phyloP scores from a whole-genome alignment of 2,797 vertebrate genomes.

The Sebastes matsubarae region DNA sequence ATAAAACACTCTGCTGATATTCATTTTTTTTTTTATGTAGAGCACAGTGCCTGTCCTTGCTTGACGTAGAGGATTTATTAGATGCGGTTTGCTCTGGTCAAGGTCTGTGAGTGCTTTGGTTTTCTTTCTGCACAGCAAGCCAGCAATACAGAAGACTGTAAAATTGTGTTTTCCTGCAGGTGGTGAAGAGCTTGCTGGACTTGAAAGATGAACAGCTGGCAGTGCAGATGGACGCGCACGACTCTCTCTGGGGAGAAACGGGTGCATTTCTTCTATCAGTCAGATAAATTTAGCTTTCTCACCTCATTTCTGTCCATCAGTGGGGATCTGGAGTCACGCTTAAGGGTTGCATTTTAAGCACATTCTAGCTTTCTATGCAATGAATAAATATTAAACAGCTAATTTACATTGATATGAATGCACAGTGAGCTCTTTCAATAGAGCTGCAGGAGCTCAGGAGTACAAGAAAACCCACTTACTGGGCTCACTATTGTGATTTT shows the following conservation, averaged over 20 bases:
- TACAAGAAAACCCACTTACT: neutral
- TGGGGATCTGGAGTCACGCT: slow-evolving; percentile 42
- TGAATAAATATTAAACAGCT: slow-evolving; percentile 10
- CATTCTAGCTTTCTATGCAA: slow-evolving; percentile 7
- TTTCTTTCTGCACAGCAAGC: slow-evolving; percentile 37
- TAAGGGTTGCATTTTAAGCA: slow-evolving; percentile 39
- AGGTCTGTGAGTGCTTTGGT: slow-evolving; percentile 39
- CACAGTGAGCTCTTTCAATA: neutral
- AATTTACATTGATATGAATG: neutral
- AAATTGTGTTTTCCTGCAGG: slow-evolving; percentile 82
- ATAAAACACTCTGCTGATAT: slow-evolving; percentile 16
- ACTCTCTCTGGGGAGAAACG: slow-evolving; percentile 98
- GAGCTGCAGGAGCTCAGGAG: neutral
- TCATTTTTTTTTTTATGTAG: slow-evolving; percentile 3
- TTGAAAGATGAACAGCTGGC: slow-evolving; percentile 85
- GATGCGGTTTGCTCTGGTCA: slow-evolving; percentile 34
- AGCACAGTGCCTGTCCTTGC: slow-evolving; percentile 8
- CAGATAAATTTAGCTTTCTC: slow-evolving; percentile 69
- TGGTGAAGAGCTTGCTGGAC: slow-evolving; percentile 89
- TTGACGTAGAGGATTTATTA: slow-evolving; percentile 35
- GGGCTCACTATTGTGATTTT: slow-evolving; percentile 13
- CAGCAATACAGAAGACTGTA: slow-evolving; percentile 39
- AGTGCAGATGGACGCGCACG: slow-evolving; percentile 91
- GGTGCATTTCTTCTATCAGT: slow-evolving; percentile 83
- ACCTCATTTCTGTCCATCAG: slow-evolving; percentile 59